These are phyloP conservation scores for Aquatica leii DNA, from an alignment of 2,888 invertebrate genomes.

Conservation along the genomic window DNA sequence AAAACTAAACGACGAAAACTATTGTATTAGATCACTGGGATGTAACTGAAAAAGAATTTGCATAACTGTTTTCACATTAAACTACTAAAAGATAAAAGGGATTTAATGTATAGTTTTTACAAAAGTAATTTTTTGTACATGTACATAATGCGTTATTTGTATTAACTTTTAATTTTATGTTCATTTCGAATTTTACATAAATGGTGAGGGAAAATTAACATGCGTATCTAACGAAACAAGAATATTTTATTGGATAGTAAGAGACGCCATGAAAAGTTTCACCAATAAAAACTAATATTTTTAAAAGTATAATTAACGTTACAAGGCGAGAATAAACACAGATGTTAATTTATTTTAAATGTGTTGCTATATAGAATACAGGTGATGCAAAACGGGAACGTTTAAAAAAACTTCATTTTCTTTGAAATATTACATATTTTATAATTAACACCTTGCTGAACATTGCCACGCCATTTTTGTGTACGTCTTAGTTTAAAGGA, in stretches of 20 bases:
- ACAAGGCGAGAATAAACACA: slow-evolving; percentile 31
- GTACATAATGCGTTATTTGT: neutral
- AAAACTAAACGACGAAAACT: no score
- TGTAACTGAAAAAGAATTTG: no score
- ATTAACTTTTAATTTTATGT: neutral
- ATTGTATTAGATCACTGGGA: no score
- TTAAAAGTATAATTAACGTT: slow-evolving; percentile 36
- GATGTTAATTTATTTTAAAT: slow-evolving; percentile 29
- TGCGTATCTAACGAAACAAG: neutral
- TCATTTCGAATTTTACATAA: neutral
- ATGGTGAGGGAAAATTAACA: neutral
- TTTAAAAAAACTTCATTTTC: neutral
- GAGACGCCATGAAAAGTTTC: slow-evolving; percentile 32
- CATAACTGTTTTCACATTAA: no score
- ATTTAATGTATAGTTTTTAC: no score
- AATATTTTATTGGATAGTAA: slow-evolving; percentile 35
- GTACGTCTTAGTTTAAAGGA: no score
- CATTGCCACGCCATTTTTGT: slow-evolving; percentile 11
- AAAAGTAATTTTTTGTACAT: no score
- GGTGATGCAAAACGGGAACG: slow-evolving; percentile 6
- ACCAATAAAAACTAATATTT: slow-evolving; percentile 39
- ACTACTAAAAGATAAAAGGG: no score
- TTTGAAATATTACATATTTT: slow-evolving; percentile 1
- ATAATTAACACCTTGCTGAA: slow-evolving; percentile 6
- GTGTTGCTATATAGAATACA: slow-evolving; percentile 11